Conservation (phyloP, 2,888 invertebrate species). For the Arctia plantaginis region DNA sequence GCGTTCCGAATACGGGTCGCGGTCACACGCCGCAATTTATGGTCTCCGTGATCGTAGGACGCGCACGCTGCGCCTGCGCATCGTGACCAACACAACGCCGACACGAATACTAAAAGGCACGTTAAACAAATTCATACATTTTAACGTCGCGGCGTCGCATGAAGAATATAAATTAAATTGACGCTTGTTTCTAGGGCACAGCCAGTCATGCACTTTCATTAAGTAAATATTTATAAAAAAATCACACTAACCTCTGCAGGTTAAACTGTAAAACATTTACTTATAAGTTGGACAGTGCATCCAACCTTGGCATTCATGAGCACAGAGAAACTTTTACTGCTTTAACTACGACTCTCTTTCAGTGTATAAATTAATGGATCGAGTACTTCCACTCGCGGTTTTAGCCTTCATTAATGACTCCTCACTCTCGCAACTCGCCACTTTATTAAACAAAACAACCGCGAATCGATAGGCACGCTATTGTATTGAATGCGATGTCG, state of each 20-base stretch:
- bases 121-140: conserved; percentile 14
- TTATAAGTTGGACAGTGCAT: conserved; percentile 42
- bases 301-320: conserved; percentile 39
- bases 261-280: conserved; percentile 39
- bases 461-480: conserved; percentile 70
- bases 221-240: conserved; percentile 25
- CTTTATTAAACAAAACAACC: conserved; percentile 80
- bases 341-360: conserved; percentile 58
- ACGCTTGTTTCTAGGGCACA: conserved; percentile 18
- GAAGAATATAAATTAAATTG: conserved; percentile 23
- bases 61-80: conserved; percentile 61
- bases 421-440: conserved; percentile 72
- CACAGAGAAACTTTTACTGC: conserved; percentile 58
- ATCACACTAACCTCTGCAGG: not conserved
- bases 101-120: conserved; percentile 43
- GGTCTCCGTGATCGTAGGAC: conserved; percentile 68
- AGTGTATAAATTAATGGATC: conserved; percentile 56
- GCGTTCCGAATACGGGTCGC: conserved; percentile 71
- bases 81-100: conserved; percentile 46
- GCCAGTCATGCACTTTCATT: conserved; percentile 13
- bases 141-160: conserved; percentile 10
- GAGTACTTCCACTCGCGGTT: conserved; percentile 69
- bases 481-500: conserved; percentile 78
- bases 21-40: conserved; percentile 74
- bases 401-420: conserved; percentile 77